Base-by-base conservation (phyloP, 2,113 vertebrate genomes). In the Uria aalge region DNA sequence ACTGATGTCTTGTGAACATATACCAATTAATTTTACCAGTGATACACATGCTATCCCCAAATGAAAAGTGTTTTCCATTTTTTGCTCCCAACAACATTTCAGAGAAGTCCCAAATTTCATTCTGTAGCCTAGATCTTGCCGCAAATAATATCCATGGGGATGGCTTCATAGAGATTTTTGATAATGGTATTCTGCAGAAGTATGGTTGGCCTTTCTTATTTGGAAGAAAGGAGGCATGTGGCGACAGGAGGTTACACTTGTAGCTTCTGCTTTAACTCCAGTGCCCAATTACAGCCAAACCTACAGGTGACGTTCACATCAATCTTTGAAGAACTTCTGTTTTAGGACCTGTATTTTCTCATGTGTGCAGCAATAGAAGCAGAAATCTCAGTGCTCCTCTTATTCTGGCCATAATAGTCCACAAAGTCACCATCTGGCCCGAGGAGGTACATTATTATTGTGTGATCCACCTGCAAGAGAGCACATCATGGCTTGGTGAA, bases 371-470 rank as follows among this genome's bases (percentile, higher is more conserved):
- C 99, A 77, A 99, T 97, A 6, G 98, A 98, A 68, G 92, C 91
- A 0, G 97, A 96, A 96, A 99, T 99, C 98, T 99, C 99, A 17
- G 74, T 3, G 2, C 92, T 98, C 53, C 32, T 99, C 97, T 99
- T 99, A 97, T 99, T 99, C 95, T 99, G 99, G 92, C 99, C 99
- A 48, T 98, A 99, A 96, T 99, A 99, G 73, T 99, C 99, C 63
- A 99, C 68, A 5, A 99, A 99, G 34, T 97, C 92, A 17, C 99
- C 99, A 50, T 99, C 98, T 6, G 99, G 99, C 67, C 99, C 99
- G 2, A 99, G 94, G 20, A 99, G 98, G 96, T 99, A 99, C 99
- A 99, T 99, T 81, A 99, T 99, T 94, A 99, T 99, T 3, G 99
- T 99, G 97, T 99, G 99, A 95, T 99, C 99, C 29, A 99, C 99